phyloP scores from a whole-genome alignment of 2,888 invertebrate genomes.

The Hesperia comma region DNA sequence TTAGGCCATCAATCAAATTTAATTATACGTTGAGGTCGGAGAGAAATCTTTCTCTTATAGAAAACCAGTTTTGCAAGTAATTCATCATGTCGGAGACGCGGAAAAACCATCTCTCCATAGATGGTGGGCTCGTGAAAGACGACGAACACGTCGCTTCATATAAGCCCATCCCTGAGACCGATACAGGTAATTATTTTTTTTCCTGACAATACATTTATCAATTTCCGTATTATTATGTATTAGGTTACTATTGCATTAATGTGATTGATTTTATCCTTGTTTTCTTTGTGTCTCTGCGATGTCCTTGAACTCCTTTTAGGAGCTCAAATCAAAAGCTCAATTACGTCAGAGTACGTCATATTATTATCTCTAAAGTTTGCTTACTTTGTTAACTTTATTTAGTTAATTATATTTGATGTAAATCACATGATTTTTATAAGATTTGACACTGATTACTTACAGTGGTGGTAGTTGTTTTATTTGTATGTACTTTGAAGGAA shows the following conservation, averaged over 20 bases:
- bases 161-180: conserved; percentile 84
- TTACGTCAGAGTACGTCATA: conserved; percentile 14
- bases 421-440: conserved; percentile 5
- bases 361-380: conserved; percentile 1
- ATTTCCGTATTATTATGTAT: not conserved
- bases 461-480: not conserved
- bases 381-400: not conserved
- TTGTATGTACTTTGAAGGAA: not conserved
- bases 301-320: not conserved
- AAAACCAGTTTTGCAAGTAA: conserved; percentile 48
- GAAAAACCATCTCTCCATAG: conserved; percentile 73
- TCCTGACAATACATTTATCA: conserved; percentile 40
- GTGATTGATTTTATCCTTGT: not conserved
- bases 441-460: not conserved
- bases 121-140: conserved; percentile 78
- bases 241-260: not conserved
- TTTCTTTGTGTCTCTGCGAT: conserved; percentile 1
- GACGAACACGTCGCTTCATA: conserved; percentile 80
- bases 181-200: conserved; percentile 71
- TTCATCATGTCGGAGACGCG: conserved; percentile 71
- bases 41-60: conserved; percentile 41
- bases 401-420: not conserved
- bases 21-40: conserved; percentile 30
- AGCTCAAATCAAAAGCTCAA: conserved; percentile 13
- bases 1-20: conserved; percentile 8